phyloP scores from a whole-genome alignment of 2,888 invertebrate genomes.

The Marronus borbonicus region DNA sequence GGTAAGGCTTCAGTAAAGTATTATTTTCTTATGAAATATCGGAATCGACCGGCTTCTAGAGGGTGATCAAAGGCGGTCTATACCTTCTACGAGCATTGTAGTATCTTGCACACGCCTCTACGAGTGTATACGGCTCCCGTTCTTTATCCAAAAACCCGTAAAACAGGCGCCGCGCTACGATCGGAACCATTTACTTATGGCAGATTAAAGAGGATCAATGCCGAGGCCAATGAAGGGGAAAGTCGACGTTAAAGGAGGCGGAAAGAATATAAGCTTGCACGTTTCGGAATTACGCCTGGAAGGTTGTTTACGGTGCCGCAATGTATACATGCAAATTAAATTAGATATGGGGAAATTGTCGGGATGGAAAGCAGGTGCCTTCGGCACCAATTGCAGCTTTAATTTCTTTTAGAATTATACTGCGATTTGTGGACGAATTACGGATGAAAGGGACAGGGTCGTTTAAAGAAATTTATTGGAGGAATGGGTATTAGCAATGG shows the following conservation, averaged over 20 bases:
- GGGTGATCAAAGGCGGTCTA: slow-evolving; percentile 47
- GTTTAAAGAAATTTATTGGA: too few relatives aligned
- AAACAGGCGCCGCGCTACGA: slow-evolving; percentile 1
- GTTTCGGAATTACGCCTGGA: not conserved
- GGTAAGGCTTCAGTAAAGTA: not conserved
- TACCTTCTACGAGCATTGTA: slow-evolving; percentile 11
- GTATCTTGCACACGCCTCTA: not conserved
- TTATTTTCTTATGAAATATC: slow-evolving; percentile 13
- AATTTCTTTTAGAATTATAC: too few relatives aligned
- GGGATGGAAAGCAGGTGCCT: too few relatives aligned
- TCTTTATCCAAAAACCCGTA: not conserved
- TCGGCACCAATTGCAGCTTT: too few relatives aligned
- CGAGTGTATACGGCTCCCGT: not conserved
- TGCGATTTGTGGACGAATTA: too few relatives aligned
- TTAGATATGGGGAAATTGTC: too few relatives aligned
- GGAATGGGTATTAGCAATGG: too few relatives aligned
- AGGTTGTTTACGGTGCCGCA: not conserved
- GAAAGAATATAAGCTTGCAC: slow-evolving; percentile 1
- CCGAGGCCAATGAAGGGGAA: slow-evolving; percentile 22
- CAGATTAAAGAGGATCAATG: slow-evolving; percentile 44
- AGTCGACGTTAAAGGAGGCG: slow-evolving; percentile 24
- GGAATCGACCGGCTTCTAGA: slow-evolving; percentile 19
- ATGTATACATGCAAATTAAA: not conserved
- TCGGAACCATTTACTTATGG: slow-evolving; percentile 42
- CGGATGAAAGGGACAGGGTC: too few relatives aligned